Percentiles rank a stretch among this genome's conserved stretches.
phyloP scores from a whole-genome alignment of 2,888 invertebrate genomes.

The Parascotia fuliginaria region DNA sequence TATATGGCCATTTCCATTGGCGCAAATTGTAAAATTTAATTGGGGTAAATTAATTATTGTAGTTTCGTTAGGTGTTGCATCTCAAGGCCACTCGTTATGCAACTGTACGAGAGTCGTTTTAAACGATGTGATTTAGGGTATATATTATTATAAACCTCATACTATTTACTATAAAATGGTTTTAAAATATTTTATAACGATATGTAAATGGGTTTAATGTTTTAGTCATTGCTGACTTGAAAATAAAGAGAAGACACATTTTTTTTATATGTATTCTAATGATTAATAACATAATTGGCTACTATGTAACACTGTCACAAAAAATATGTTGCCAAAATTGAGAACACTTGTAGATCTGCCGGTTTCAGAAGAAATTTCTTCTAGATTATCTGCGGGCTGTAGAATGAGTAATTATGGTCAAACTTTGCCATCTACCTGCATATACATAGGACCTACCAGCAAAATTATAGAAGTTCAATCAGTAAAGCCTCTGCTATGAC shows the following conservation, averaged over 20 bases:
- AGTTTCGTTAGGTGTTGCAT: constrained; percentile 1
- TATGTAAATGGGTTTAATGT: constrained; percentile 10
- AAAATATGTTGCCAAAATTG: neutral
- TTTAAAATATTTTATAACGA: constrained; percentile 2
- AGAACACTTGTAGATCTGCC: neutral
- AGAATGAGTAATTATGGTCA: too few relatives aligned
- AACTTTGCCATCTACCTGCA: too few relatives aligned
- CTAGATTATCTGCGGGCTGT: too few relatives aligned
- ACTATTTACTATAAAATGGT: constrained; percentile 8
- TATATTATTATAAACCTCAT: too few relatives aligned
- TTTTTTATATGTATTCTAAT: too few relatives aligned
- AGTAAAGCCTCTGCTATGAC: too few relatives aligned
- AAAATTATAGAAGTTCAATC: neutral
- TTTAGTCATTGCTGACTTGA: too few relatives aligned
- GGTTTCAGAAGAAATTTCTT: too few relatives aligned
- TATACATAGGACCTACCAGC: too few relatives aligned
- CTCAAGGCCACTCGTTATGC: neutral
- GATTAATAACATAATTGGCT: too few relatives aligned
- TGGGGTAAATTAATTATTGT: constrained; percentile 1
- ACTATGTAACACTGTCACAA: too few relatives aligned
- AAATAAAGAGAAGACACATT: too few relatives aligned
- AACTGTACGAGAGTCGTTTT: neutral
- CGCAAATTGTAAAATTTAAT: constrained; percentile 4
- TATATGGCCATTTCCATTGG: neutral
- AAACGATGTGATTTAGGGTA: neutral